phyloP scores from a whole-genome alignment of 2,888 invertebrate genomes.

The Lagria hirta region DNA sequence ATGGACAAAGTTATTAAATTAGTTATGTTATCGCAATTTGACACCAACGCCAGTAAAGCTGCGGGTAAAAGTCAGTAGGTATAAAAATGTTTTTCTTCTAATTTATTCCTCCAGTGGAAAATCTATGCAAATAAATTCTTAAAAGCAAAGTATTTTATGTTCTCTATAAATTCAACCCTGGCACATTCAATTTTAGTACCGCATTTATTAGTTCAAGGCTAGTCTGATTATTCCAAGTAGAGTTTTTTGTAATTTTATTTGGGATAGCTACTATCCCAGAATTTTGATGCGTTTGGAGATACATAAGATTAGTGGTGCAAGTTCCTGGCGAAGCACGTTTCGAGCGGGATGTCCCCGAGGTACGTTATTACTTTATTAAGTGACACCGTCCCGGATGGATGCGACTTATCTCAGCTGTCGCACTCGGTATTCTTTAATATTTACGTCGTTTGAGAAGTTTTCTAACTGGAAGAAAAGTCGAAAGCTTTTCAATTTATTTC shows the following conservation, averaged over 20 bases:
- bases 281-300: conserved; percentile 23
- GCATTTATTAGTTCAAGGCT: conserved; percentile 18
- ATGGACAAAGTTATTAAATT: too few relatives aligned
- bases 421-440: conserved; percentile 47
- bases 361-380: conserved; percentile 52
- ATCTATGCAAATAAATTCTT: conserved; percentile 11
- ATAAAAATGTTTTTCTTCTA: too few relatives aligned
- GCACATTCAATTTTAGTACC: conserved; percentile 15
- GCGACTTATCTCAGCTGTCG: conserved; percentile 49
- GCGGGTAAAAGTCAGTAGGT: too few relatives aligned
- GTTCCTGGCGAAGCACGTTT: conserved; percentile 19
- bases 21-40: too few relatives aligned
- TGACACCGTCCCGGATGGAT: conserved; percentile 48
- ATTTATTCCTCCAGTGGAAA: too few relatives aligned
- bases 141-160: conserved; percentile 10
- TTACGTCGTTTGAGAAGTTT: conserved; percentile 40
- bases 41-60: too few relatives aligned
- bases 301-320: conserved; percentile 23
- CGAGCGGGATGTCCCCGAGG: conserved; percentile 39
- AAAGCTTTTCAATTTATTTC: conserved; percentile 17
- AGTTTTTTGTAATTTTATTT: conserved; percentile 22
- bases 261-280: conserved; percentile 13
- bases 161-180: conserved; percentile 12
- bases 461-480: conserved; percentile 28
- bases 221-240: conserved; percentile 3